Evolutionary conservation across 1,140 invertebrate genomes (phyloP).

Genomic region (Episyrphus balteatus): DNA sequence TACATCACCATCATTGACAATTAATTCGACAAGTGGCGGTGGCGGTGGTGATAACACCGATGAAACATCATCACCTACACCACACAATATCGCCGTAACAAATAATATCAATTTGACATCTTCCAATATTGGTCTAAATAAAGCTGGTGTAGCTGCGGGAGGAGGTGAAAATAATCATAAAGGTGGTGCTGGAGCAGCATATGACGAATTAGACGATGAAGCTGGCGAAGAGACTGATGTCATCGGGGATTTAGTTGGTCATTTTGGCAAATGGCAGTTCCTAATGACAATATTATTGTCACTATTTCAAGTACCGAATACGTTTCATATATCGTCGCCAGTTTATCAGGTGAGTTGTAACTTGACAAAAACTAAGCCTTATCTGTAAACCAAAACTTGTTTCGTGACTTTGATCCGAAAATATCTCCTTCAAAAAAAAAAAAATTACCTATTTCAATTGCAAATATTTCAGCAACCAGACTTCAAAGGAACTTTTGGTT

Average conservation of each 20-base stretch:
- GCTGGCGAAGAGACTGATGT: slow-evolving; percentile 46
- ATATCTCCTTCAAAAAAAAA: neutral
- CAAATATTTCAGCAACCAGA: no score
- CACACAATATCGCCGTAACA: neutral
- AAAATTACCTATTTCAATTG: neutral
- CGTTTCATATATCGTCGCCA: slow-evolving; percentile 60
- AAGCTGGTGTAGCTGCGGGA: neutral
- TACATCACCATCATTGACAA: slow-evolving; percentile 2
- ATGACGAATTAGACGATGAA: neutral
- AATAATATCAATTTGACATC: neutral
- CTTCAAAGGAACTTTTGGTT: no score
- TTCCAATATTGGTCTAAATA: neutral
- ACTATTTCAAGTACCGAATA: slow-evolving; percentile 61
- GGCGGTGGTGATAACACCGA: slow-evolving; percentile 3
- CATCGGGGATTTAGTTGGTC: slow-evolving; percentile 54
- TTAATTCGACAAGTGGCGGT: slow-evolving; percentile 6
- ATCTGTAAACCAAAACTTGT: no score
- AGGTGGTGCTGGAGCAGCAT: neutral
- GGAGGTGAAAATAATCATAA: neutral
- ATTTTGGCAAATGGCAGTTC: slow-evolving; percentile 64
- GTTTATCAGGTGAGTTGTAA: slow-evolving; percentile 50
- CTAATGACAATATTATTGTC: slow-evolving; percentile 57
- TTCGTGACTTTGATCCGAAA: no score
- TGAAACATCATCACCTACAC: neutral
- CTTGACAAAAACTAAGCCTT: neutral